phyloP scores from a whole-genome alignment of 2,797 vertebrate species.

The Oophaga sylvatica region DNA sequence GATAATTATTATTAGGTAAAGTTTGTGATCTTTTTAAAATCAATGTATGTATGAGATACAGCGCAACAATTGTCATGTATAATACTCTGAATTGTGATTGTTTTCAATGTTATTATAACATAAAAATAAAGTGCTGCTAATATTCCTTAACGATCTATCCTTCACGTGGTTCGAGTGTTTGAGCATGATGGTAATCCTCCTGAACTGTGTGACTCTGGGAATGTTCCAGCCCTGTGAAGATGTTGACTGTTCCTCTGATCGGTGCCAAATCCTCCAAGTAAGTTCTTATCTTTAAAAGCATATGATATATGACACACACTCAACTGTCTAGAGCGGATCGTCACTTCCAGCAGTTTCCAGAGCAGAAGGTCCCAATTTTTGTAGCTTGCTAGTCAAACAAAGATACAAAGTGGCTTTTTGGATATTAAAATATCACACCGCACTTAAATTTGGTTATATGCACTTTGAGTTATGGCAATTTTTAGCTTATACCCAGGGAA shows the following conservation, averaged over 20 bases:
- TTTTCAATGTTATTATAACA: not conserved
- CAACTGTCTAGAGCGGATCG: not conserved
- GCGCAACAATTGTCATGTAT: not conserved
- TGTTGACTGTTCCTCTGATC: slow-evolving; percentile 95
- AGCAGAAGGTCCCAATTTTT: not conserved
- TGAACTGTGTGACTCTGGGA: slow-evolving; percentile 96
- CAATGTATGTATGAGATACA: not conserved
- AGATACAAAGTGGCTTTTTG: not conserved
- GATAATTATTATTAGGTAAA: not conserved
- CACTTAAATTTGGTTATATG: not conserved
- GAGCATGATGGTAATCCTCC: slow-evolving; percentile 97
- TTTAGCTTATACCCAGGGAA: no score
- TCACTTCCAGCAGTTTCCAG: not conserved
- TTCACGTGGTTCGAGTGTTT: slow-evolving; percentile 94
- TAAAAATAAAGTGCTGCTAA: not conserved
- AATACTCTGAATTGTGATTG: not conserved
- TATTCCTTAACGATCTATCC: slow-evolving; percentile 72
- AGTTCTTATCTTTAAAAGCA: slow-evolving; percentile 52
- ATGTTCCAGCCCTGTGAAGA: slow-evolving; percentile 99
- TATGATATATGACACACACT: not conserved
- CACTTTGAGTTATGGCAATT: no score
- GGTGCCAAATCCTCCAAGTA: slow-evolving; percentile 97
- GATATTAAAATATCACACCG: not conserved
- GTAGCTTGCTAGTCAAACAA: not conserved
- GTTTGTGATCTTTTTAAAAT: not conserved